These are phyloP conservation scores for Folsomia candida DNA, from an alignment of 2,888 invertebrate genomes.

Conservation along the genomic window DNA sequence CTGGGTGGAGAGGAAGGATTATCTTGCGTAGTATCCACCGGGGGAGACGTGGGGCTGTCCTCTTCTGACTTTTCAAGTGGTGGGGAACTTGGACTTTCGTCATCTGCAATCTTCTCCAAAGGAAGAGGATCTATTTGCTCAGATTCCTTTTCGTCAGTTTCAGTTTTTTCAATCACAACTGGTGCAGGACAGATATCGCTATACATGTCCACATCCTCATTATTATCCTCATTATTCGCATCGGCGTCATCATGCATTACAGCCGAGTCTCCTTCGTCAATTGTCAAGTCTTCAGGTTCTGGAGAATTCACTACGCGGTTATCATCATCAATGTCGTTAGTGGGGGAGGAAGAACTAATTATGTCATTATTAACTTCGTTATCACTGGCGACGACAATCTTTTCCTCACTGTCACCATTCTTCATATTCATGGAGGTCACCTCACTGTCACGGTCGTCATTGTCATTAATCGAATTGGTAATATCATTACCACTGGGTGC, in stretches of 20 bases:
- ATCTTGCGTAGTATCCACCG: constrained; percentile 14
- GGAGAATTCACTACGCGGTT: neutral
- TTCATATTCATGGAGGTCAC: constrained; percentile 22
- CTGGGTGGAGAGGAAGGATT: neutral
- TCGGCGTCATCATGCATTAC: neutral
- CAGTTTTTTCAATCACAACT: constrained; percentile 23
- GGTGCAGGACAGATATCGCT: constrained; percentile 22
- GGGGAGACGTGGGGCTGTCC: neutral
- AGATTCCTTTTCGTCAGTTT: constrained; percentile 20
- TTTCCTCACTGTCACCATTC: constrained; percentile 20
- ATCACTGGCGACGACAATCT: too few species aligned
- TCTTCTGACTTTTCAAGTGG: neutral
- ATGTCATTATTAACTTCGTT: neutral
- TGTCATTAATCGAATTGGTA: constrained; percentile 25
- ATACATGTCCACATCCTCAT: constrained; percentile 10
- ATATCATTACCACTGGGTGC: neutral
- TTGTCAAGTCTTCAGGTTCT: constrained; percentile 31
- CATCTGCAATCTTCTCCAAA: neutral
- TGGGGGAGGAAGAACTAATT: neutral
- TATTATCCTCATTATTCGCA: constrained; percentile 19
- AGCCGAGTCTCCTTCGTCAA: constrained; percentile 20
- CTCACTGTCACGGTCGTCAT: neutral
- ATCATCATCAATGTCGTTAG: neutral
- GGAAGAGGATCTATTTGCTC: constrained; percentile 1
- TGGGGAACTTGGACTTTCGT: neutral